Conservation (phyloP, 30 jellyfish, hydroid and myxozoan species). For the Aurelia coerulea region DNA sequence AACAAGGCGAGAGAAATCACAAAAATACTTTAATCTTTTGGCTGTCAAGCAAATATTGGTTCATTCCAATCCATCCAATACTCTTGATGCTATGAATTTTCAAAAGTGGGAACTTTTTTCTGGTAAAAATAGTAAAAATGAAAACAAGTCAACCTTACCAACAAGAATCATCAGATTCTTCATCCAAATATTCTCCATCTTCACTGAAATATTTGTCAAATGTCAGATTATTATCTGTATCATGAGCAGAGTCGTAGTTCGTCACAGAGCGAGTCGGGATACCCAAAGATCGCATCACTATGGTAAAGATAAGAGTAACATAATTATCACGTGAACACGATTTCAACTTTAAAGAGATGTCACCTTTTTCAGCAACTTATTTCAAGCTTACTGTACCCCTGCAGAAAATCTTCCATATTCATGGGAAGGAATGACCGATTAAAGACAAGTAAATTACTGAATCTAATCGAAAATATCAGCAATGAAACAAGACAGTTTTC, state of each 20-base stretch:
- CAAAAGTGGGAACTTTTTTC: too few species aligned
- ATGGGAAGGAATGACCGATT: too few species aligned
- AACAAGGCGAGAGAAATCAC: too few species aligned
- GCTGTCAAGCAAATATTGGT: too few species aligned
- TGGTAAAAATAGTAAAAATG: too few species aligned
- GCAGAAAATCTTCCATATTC: not conserved
- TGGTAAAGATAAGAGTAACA: not conserved
- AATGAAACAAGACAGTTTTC: too few species aligned
- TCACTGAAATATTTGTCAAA: conserved; percentile 77
- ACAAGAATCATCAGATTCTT: conserved; percentile 88
- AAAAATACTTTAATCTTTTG: too few species aligned
- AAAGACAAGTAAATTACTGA: too few species aligned
- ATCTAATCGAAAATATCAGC: too few species aligned
- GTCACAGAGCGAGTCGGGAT: conserved; percentile 89
- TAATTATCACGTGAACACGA: not conserved
- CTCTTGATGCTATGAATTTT: too few species aligned
- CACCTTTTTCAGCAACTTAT: too few species aligned
- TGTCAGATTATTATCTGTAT: conserved; percentile 80
- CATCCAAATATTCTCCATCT: conserved; percentile 68
- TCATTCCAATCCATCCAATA: too few species aligned
- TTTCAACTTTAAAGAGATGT: not conserved
- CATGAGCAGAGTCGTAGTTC: conserved; percentile 92
- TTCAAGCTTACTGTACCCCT: not conserved
- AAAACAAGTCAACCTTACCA: conserved; percentile 58
- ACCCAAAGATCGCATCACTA: conserved; percentile 91